Conservation (phyloP, 2,888 invertebrate species). For the Sinelater perroti region DNA sequence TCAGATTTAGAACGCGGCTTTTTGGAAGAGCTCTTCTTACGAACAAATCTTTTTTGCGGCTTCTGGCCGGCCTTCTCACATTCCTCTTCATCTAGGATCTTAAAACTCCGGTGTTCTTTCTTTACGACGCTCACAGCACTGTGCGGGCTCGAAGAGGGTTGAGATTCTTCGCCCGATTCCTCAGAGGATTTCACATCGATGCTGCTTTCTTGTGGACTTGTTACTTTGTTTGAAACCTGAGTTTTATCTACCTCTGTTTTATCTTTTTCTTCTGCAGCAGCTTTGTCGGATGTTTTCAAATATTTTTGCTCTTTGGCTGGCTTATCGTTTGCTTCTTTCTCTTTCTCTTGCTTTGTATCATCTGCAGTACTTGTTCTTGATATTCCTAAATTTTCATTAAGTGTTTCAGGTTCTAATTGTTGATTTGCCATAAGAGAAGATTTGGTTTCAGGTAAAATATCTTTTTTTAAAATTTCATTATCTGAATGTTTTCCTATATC, state of each 20-base stretch:
- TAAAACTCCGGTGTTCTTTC: constrained; percentile 56
- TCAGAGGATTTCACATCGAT: constrained; percentile 30
- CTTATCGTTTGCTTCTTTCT: constrained; percentile 16
- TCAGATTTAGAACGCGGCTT: constrained; percentile 50
- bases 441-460: too few relatives aligned
- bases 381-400: too few relatives aligned
- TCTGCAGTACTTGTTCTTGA: too few relatives aligned
- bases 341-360: too few relatives aligned
- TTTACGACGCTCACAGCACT: constrained; percentile 41
- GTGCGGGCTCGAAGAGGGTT: constrained; percentile 34
- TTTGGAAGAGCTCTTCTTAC: constrained; percentile 6
- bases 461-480: too few relatives aligned
- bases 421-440: too few relatives aligned
- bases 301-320: too few relatives aligned
- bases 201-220: constrained; percentile 28
- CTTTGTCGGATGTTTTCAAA: too few relatives aligned
- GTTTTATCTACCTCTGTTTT: background rate
- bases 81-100: constrained; percentile 51
- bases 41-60: background rate
- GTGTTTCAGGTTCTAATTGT: too few relatives aligned
- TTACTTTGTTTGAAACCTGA: background rate
- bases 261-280: background rate
- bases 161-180: constrained; percentile 42
- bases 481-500: too few relatives aligned
- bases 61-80: background rate